phyloP scores from a whole-genome alignment of 2,888 invertebrate genomes.

The Sinodicranocentrus sp. region DNA sequence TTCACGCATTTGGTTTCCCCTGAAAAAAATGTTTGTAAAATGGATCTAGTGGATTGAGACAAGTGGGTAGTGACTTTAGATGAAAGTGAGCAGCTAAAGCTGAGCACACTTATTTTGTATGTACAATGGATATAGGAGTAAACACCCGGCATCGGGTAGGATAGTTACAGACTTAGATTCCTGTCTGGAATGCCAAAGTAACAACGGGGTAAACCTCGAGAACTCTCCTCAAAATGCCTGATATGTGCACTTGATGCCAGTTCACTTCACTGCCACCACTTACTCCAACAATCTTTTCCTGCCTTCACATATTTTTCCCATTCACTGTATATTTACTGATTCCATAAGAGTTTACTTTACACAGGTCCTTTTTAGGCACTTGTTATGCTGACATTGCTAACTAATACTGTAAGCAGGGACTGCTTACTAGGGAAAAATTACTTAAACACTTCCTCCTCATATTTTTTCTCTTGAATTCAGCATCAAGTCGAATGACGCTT shows the following conservation, averaged over 20 bases:
- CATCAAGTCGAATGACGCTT: neutral
- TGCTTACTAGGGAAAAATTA: too few species aligned
- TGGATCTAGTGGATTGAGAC: neutral
- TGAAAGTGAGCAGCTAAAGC: too few species aligned
- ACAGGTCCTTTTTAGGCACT: constrained; percentile 1
- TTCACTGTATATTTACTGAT: constrained; percentile 9
- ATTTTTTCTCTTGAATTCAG: too few species aligned
- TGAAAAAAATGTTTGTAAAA: too few species aligned
- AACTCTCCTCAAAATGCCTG: too few species aligned
- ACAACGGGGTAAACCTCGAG: neutral
- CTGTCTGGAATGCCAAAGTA: constrained; percentile 44
- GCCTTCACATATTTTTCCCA: too few species aligned
- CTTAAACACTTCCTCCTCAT: too few species aligned
- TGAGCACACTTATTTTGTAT: neutral
- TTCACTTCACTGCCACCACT: constrained; percentile 26
- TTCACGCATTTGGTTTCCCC: too few species aligned
- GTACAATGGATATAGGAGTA: neutral
- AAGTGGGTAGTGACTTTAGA: too few species aligned
- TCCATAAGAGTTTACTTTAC: constrained; percentile 17
- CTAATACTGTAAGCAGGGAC: neutral
- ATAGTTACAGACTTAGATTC: constrained; percentile 24
- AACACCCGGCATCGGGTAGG: constrained; percentile 22
- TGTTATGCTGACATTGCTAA: neutral
- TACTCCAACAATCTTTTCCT: neutral
- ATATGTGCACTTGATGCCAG: constrained; percentile 40